phyloP scores from a whole-genome alignment of 2,797 vertebrate species.

The Acomys russatus region DNA sequence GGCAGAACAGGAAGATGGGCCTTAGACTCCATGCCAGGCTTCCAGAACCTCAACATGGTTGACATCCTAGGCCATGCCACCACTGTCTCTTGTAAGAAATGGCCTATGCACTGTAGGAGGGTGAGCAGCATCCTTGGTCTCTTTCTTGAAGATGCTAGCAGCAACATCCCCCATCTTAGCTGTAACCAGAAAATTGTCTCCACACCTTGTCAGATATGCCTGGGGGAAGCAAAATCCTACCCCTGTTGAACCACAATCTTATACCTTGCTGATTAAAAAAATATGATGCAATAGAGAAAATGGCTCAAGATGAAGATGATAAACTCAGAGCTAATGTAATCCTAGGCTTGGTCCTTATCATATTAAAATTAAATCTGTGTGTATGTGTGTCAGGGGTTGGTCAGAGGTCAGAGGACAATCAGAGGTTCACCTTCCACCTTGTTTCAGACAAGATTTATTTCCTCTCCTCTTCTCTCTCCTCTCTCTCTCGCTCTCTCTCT shows the following conservation, averaged over 20 bases:
- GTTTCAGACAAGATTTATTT: not conserved
- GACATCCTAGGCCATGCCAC: not conserved
- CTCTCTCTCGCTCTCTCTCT: no score
- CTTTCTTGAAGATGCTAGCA: not conserved
- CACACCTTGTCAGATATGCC: constrained; percentile 2
- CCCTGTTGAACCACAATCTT: not conserved
- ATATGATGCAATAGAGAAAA: constrained; percentile 35
- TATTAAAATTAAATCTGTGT: not conserved
- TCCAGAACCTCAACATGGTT: not conserved
- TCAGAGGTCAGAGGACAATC: not conserved
- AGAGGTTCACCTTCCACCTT: not conserved
- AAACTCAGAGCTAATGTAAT: not conserved
- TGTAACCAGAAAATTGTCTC: constrained; percentile 10
- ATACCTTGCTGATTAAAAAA: not conserved
- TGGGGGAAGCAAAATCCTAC: not conserved
- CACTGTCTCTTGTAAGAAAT: not conserved
- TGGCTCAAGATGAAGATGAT: constrained; percentile 16
- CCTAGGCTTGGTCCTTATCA: not conserved
- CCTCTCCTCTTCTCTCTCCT: not conserved
- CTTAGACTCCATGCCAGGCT: not conserved
- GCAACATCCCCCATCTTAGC: not conserved
- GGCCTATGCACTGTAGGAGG: not conserved
- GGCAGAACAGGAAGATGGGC: not conserved
- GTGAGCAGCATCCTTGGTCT: not conserved
- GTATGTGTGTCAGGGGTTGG: not conserved